Conservation (phyloP, 2,888 invertebrate genomes). For the Anthrax anthrax region DNA sequence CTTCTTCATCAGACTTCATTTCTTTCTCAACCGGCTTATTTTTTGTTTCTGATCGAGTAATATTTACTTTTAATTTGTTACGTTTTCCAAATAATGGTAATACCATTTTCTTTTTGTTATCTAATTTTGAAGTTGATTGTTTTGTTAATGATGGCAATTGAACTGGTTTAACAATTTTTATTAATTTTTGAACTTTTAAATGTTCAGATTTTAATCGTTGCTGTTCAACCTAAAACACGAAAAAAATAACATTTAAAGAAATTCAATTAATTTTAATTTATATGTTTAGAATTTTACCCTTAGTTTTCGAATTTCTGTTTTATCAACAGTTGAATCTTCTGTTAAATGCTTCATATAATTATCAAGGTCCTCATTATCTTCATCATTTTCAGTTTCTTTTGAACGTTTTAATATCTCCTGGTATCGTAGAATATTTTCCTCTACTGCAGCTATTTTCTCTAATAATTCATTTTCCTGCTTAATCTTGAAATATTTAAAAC, state of each 20-base stretch:
- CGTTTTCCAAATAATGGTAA: conserved; percentile 37
- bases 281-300: conserved; percentile 27
- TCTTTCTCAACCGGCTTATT: conserved; percentile 12
- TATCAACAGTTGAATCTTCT: conserved; percentile 44
- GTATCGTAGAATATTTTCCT: conserved; percentile 36
- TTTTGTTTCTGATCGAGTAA: conserved; percentile 22
- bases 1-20: conserved; percentile 24
- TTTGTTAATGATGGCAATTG: conserved; percentile 40
- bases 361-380: conserved; percentile 62
- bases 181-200: conserved; percentile 48
- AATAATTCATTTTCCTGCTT: conserved; percentile 29
- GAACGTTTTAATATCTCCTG: conserved; percentile 32
- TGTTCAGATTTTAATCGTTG: conserved; percentile 55
- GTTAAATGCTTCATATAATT: conserved; percentile 61
- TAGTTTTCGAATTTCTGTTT: conserved; percentile 46
- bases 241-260: neutral
- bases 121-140: conserved; percentile 15
- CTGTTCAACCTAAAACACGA: conserved; percentile 41
- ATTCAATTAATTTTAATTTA: neutral
- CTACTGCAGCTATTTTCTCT: conserved; percentile 48
- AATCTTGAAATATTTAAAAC: no score
- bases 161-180: conserved; percentile 60
- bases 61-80: conserved; percentile 26
- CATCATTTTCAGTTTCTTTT: conserved; percentile 18
- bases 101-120: conserved; percentile 14